These are phyloP conservation scores for Polydrusus tereticollis DNA, from an alignment of 2,888 invertebrate genomes.

Conservation along the genomic window DNA sequence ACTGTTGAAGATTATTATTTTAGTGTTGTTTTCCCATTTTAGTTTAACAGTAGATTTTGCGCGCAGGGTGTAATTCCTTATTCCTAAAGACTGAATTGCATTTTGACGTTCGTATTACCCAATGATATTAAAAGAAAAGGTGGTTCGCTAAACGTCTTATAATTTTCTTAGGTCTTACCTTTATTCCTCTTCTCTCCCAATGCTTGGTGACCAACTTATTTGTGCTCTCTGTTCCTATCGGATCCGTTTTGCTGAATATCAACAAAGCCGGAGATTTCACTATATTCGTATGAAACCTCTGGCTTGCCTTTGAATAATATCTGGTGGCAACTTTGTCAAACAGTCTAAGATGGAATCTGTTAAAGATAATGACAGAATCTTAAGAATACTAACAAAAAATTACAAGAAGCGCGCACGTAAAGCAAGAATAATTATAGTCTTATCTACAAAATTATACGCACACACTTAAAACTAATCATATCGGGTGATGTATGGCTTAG, in stretches of 20 bases:
- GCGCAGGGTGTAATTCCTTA: no score
- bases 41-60: no score
- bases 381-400: not conserved
- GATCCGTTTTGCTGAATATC: slow-evolving; percentile 79
- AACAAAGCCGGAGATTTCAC: slow-evolving; percentile 75
- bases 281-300: slow-evolving; percentile 84
- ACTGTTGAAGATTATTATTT: no score
- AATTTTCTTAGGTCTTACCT: slow-evolving; percentile 70
- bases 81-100: no score
- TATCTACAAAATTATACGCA: no score
- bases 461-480: no score
- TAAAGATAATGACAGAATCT: not conserved
- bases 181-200: slow-evolving; percentile 82
- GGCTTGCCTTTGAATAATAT: slow-evolving; percentile 86
- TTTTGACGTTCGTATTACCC: not conserved
- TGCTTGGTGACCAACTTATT: slow-evolving; percentile 79
- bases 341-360: slow-evolving; percentile 81
- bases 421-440: no score
- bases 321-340: slow-evolving; percentile 86
- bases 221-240: slow-evolving; percentile 81
- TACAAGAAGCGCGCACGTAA: no score
- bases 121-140: not conserved
- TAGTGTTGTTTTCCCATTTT: no score
- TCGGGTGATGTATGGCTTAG: no score
- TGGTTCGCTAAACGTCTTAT: not conserved